phyloP scores from a whole-genome alignment of 30 jellyfish, hydroid and myxozoan species.

The Morbakka virulenta region DNA sequence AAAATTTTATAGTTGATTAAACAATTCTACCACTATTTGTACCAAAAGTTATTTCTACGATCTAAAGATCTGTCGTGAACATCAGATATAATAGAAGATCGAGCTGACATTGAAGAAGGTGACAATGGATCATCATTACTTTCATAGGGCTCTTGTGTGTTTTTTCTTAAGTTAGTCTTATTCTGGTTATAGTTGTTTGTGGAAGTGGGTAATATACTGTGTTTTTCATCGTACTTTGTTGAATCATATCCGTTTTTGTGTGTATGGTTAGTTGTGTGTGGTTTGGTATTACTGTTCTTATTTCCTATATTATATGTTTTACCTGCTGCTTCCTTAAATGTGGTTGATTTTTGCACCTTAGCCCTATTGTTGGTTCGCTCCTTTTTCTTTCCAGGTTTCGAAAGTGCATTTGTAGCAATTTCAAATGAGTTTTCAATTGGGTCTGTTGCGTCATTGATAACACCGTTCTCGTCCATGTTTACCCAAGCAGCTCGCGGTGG shows the following conservation, averaged over 20 bases:
- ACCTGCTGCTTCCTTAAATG: background rate
- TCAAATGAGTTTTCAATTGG: background rate
- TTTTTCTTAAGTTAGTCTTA: background rate
- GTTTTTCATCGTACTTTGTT: background rate
- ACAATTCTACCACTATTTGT: no score
- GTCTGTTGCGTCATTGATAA: background rate
- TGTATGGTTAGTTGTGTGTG: background rate
- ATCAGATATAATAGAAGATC: constrained; percentile 62
- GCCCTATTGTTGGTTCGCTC: background rate
- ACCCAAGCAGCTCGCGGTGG: background rate
- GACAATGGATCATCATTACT: constrained; percentile 39
- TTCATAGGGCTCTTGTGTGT: background rate
- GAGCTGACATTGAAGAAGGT: constrained; percentile 64
- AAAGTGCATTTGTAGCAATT: background rate
- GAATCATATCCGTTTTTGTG: background rate
- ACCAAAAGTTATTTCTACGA: constrained; percentile 61
- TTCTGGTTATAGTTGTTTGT: background rate
- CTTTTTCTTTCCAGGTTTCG: background rate
- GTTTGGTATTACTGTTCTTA: background rate
- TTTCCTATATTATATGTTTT: background rate
- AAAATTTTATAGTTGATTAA: no score
- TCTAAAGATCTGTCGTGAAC: constrained; percentile 50
- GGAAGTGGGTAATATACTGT: background rate
- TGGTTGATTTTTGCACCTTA: no score
- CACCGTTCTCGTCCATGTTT: background rate